Evolutionary conservation across 2,797 vertebrate species (phyloP).

Genomic region (Menidia menidia): DNA sequence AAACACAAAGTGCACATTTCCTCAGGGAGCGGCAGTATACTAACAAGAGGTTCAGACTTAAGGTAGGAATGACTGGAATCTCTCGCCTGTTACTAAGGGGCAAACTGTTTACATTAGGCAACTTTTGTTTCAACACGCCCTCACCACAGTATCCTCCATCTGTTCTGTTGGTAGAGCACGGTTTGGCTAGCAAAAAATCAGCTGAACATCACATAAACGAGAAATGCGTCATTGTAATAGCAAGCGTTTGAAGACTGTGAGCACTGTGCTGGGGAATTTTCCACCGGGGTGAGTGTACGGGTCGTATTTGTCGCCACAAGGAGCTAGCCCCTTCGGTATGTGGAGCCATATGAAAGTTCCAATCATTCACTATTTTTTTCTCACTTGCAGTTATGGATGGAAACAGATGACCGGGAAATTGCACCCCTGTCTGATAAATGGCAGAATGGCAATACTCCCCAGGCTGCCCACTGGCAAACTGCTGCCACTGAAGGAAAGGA

Average conservation of each 20-base stretch:
- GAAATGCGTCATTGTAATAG: constrained; percentile 71
- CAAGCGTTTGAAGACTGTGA: constrained; percentile 49
- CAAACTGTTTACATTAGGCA: constrained; percentile 45
- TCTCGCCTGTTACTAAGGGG: constrained; percentile 45
- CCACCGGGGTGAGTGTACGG: constrained; percentile 52
- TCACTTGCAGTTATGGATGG: constrained; percentile 68
- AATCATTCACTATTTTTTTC: constrained; percentile 57
- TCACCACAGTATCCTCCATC: constrained; percentile 42
- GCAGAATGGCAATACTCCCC: constrained; percentile 68
- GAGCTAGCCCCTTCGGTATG: constrained; percentile 37
- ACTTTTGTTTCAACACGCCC: constrained; percentile 50
- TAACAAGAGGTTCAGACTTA: constrained; percentile 46
- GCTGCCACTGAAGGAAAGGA: constrained; percentile 65
- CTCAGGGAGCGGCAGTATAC: constrained; percentile 19
- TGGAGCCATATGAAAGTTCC: constrained; percentile 58
- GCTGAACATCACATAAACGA: constrained; percentile 48
- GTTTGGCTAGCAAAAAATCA: constrained; percentile 35
- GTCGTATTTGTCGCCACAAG: constrained; percentile 34
- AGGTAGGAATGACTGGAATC: constrained; percentile 57
- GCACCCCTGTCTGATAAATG: constrained; percentile 76
- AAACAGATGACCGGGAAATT: constrained; percentile 77
- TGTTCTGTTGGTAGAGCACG: constrained; percentile 32
- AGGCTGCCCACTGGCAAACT: constrained; percentile 72
- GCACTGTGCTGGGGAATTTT: constrained; percentile 65
- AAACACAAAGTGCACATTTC: constrained; percentile 27